A percentile compares a stretch with the other conserved stretches of the same genome.
These are phyloP conservation scores for Upupa epops DNA, from an alignment of 2,113 vertebrate species.

Conservation along the genomic window DNA sequence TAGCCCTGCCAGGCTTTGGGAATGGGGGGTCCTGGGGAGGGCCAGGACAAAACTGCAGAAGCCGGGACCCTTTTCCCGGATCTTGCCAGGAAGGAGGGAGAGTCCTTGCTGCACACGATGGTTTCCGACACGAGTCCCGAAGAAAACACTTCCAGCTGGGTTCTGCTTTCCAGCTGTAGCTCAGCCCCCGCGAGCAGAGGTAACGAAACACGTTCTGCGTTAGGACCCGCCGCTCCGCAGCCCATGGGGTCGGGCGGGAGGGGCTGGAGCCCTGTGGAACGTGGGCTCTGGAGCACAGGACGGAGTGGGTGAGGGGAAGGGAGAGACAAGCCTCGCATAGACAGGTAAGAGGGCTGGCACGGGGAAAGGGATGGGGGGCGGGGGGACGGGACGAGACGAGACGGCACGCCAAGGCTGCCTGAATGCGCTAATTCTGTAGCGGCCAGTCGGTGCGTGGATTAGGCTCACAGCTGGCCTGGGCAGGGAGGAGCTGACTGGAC, in stretches of 20 bases:
- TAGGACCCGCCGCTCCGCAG: rapidly evolving
- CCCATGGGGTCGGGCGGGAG: background rate
- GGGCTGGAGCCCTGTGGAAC: rapidly evolving
- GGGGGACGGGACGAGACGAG: too few species aligned
- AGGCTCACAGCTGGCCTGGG: background rate
- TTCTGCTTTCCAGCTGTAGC: background rate
- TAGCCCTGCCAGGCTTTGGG: background rate
- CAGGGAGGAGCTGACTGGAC: background rate
- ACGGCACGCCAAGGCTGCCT: background rate
- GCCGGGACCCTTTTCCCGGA: background rate
- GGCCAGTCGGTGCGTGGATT: background rate
- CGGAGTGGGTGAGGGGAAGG: rapidly evolving
- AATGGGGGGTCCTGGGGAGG: background rate
- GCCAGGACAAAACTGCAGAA: background rate
- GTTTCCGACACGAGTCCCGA: background rate
- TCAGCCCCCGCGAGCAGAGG: background rate
- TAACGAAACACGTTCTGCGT: background rate
- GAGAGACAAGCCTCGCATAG: background rate
- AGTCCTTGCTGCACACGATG: background rate
- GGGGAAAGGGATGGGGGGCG: rapidly evolving
- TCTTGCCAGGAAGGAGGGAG: background rate
- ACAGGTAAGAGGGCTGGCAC: background rate
- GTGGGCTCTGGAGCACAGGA: background rate
- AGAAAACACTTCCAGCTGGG: background rate
- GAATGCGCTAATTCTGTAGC: background rate